Conservation (phyloP, 2,888 invertebrate species). For the Cryptophagus acutangulus region DNA sequence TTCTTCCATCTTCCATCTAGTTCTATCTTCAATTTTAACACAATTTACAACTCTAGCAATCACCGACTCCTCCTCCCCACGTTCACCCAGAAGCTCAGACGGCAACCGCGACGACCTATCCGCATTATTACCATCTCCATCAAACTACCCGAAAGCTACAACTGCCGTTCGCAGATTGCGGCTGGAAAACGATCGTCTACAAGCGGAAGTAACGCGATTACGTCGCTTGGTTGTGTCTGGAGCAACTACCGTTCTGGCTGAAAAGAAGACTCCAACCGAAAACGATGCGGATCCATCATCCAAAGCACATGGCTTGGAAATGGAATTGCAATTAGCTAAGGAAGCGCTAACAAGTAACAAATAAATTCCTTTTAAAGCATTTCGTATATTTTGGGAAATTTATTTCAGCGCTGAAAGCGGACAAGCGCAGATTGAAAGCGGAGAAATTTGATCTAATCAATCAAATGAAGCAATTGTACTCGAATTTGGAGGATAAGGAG, state of each 20-base stretch:
- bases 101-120: conserved; percentile 37
- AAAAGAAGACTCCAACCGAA: conserved; percentile 43
- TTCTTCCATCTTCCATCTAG: too few relatives aligned
- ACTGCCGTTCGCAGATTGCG: conserved; percentile 60
- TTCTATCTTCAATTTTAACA: too few relatives aligned
- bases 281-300: conserved; percentile 44
- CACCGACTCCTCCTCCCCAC: conserved; percentile 44
- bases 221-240: conserved; percentile 63
- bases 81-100: conserved; percentile 41
- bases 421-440: conserved; percentile 84
- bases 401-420: conserved; percentile 70
- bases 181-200: conserved; percentile 72
- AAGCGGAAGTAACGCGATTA: conserved; percentile 66
- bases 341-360: conserved; percentile 61
- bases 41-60: too few relatives aligned
- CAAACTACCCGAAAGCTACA: conserved; percentile 44
- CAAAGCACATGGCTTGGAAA: conserved; percentile 49
- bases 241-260: conserved; percentile 57
- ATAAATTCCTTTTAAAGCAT: conserved; percentile 16
- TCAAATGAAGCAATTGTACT: conserved; percentile 93
- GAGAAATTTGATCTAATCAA: conserved; percentile 90
- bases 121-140: conserved; percentile 38
- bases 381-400: not conserved
- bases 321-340: conserved; percentile 71
- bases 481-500: conserved; percentile 91